phyloP scores from a whole-genome alignment of 2,797 vertebrate species.

The Micropoecilia bifurca region DNA sequence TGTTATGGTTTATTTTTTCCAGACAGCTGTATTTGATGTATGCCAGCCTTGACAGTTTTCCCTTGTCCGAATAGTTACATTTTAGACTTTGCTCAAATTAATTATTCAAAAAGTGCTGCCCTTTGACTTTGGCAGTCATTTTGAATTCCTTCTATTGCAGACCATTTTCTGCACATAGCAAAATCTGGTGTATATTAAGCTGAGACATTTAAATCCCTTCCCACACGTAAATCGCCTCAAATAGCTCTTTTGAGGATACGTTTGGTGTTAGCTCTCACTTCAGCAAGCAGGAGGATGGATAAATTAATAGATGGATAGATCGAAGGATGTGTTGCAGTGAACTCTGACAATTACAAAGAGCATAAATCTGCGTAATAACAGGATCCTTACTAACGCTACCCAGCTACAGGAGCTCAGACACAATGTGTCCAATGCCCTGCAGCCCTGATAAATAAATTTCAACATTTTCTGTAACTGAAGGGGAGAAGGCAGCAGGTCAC shows the following conservation, averaged over 20 bases:
- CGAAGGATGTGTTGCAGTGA: constrained; percentile 4
- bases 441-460: constrained; percentile 52
- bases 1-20: background rate
- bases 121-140: background rate
- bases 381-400: constrained; percentile 32
- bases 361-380: constrained; percentile 40
- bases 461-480: constrained; percentile 45
- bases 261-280: background rate
- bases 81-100: background rate
- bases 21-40: background rate
- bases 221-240: background rate
- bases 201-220: background rate
- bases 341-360: constrained; percentile 23
- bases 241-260: background rate
- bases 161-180: background rate
- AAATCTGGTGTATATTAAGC: background rate
- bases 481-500: constrained; percentile 50
- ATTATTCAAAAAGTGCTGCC: background rate
- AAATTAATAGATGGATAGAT: background rate
- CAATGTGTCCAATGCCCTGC: constrained; percentile 38
- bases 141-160: background rate
- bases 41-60: background rate
- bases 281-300: background rate
- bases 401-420: constrained; percentile 34
- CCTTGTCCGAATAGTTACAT: background rate